Evolutionary conservation across 2,113 vertebrate genomes (phyloP), one percentile per base, ranked within the genome.

Genomic region (Upupa epops): DNA sequence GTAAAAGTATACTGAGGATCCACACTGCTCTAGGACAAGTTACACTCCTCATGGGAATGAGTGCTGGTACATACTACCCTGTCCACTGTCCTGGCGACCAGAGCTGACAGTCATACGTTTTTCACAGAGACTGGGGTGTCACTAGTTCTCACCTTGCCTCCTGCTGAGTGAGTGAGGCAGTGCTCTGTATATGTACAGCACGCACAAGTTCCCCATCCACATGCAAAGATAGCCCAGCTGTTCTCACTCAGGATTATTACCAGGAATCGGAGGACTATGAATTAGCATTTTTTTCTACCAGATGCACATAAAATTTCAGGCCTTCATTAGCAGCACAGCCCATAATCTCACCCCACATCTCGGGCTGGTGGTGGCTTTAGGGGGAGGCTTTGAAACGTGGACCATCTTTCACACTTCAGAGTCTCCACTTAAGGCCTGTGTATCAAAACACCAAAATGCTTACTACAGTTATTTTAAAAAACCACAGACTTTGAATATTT

Each of bases 351-450:
- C 8, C 68, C 12, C 20, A 52, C 11, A 3, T 70, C 52, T 60
- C 46, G 21, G 59, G 8, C 36, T 46, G 32, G 8, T 34, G 13
- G 9, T 15, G 40, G 40, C 40, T 42, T 73, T 48, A 48, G 15
- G 26, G 18, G 14, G 8, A 49, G 17, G 21, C 29, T 85, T 65
- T 79, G 37, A 68, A 59, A 63, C 29, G 17, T 0, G 5, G 45
- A 36, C 5, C 11, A 52, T 14, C 12, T 85, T 32, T 29, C 70
- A n/a, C 16, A 52, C 8, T 36, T 54, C 31, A 5, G 55, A 52
- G 28, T 59, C 22, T 51, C n/a, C n/a, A 34, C 15, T 66, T n/a
- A 56, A 4, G 0, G 2, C 15, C 21, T 18, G 3, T 7, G 8
- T 55, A 64, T 52, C 21, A 60, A 40, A 55, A 51, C 3, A n/a